Percentiles rank a stretch among this genome's conserved stretches.
Conservation (phyloP, 2,113 vertebrate genomes). For the Alethe castanea region DNA sequence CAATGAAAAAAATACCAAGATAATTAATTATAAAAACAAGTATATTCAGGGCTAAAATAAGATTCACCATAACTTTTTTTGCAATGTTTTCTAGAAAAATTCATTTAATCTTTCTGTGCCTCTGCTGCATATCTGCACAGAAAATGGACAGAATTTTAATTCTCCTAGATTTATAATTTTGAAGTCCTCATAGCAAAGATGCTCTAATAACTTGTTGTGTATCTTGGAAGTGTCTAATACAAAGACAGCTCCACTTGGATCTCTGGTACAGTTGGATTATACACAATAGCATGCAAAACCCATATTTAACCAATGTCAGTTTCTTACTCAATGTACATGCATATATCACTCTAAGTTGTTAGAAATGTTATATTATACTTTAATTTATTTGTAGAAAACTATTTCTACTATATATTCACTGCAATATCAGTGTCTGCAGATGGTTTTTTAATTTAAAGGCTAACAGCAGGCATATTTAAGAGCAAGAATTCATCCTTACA, state of each 20-base stretch:
- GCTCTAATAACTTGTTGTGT: neutral
- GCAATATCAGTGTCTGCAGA: neutral
- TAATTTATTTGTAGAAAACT: neutral
- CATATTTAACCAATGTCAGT: neutral
- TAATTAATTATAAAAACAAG: neutral
- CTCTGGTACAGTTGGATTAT: neutral
- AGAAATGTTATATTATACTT: neutral
- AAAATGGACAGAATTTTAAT: neutral
- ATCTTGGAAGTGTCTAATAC: neutral
- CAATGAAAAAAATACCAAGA: neutral
- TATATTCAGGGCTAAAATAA: neutral
- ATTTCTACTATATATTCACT: neutral
- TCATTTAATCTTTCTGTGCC: neutral
- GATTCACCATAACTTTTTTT: neutral
- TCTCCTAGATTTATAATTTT: neutral
- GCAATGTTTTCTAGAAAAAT: neutral
- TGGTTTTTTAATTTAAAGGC: slow-evolving; percentile 1
- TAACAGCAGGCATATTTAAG: neutral
- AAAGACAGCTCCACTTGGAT: neutral
- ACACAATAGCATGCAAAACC: neutral
- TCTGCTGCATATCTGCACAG: neutral
- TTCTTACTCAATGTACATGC: neutral
- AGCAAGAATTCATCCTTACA: neutral
- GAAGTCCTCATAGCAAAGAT: neutral
- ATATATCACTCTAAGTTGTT: neutral